Base-by-base conservation (phyloP, 2,797 vertebrate genomes). In the Cryptoblepharus egeriae region DNA sequence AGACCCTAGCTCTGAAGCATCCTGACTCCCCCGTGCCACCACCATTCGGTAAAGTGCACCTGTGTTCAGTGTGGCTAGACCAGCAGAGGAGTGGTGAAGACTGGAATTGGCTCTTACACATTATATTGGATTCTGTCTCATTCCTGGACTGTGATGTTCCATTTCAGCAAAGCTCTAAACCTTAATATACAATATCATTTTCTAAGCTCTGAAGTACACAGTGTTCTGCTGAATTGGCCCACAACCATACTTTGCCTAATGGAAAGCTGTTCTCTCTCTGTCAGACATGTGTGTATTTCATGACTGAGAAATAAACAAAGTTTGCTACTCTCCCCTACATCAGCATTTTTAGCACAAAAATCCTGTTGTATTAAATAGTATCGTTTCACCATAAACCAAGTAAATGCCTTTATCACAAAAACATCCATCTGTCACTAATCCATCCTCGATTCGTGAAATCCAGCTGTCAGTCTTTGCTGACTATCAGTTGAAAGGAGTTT, bases 161-260 rank as follows among this genome's bases (percentile, higher is more conserved):
- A 2, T 80, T 72, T 63, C 79, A 80, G 20, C 5, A 63, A 80
- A 61, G 30, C 26, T 1, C 22, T 45, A 22, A 72, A 49, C 30
- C 10, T 42, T 42, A 42, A 9, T 57, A 55, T 69, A 10, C 49
- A 57, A 16, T 64, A 69, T 13, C 68, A 16, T 32, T 63, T 32
- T 39, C 57, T 39, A 67, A 1, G 73, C 67, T 88, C 57, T 75
- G 55, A 0, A 0, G 87, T 77, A 82, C 83, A 28, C 5, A 0
- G 0, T 82, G 85, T 84, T 73, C 89, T 7, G 80, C 49, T 55
- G 58, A 76, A 87, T 37, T 84, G 89, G 83, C 85, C 87, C 11
- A 75, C 42, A 75, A 58, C 26, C 83, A 79, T 71, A 10, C 16
- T 22, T 35, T 61, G 15, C 0, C 18, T 82, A 39, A 65, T 76